phyloP scores from a whole-genome alignment of 1,140 invertebrate genomes.

The Pseudomyrmex sp. region DNA sequence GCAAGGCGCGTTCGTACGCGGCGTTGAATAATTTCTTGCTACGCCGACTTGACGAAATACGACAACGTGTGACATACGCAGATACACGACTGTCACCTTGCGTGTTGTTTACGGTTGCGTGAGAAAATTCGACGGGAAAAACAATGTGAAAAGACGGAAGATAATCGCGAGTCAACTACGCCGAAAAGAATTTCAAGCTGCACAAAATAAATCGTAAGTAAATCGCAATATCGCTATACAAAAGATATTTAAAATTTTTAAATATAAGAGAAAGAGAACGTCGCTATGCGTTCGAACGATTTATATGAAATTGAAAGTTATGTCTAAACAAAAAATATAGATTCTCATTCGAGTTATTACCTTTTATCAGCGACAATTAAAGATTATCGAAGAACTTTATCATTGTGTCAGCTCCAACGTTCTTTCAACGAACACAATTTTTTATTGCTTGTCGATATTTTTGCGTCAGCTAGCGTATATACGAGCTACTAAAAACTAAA shows the following conservation, averaged over 20 bases:
- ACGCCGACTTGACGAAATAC: too few species aligned
- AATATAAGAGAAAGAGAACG: neutral
- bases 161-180: too few species aligned
- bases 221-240: neutral
- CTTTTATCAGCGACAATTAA: constrained; percentile 8
- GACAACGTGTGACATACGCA: too few species aligned
- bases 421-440: constrained; percentile 6
- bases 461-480: constrained; percentile 36
- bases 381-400: constrained; percentile 18
- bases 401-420: neutral
- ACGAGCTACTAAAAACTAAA: constrained; percentile 42
- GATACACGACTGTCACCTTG: too few species aligned
- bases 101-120: too few species aligned
- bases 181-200: too few species aligned
- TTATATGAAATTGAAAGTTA: neutral
- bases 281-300: neutral
- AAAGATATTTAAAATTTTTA: neutral
- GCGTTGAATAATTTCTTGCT: too few species aligned
- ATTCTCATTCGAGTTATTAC: neutral
- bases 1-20: too few species aligned
- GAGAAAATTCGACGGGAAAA: too few species aligned
- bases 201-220: too few species aligned
- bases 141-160: too few species aligned
- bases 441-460: constrained; percentile 3
- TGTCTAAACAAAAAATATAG: neutral